phyloP scores from a whole-genome alignment of 2,797 vertebrate genomes.

The Chloroceryle amazona region DNA sequence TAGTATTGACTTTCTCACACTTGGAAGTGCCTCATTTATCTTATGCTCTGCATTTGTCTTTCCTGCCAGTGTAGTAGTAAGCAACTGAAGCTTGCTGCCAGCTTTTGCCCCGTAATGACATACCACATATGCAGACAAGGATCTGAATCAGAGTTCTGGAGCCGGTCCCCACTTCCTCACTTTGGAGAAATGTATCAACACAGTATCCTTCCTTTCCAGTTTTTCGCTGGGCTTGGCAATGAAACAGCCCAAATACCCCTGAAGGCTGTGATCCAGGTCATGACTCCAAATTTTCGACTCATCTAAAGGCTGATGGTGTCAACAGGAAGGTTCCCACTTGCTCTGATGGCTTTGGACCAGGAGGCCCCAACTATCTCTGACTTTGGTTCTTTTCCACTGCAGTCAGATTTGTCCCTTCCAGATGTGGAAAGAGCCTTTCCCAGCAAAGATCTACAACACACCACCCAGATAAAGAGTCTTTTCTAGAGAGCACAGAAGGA shows the following conservation, averaged over 20 bases:
- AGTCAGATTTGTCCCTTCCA: background rate
- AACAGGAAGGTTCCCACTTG: background rate
- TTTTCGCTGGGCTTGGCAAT: background rate
- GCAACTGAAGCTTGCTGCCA: slow-evolving; percentile 42
- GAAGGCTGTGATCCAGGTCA: background rate
- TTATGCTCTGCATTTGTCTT: slow-evolving; percentile 69
- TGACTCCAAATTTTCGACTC: background rate
- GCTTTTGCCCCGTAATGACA: slow-evolving; percentile 55
- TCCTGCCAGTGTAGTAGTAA: slow-evolving; percentile 59
- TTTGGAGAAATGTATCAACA: background rate
- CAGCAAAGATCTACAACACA: background rate
- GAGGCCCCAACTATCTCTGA: background rate
- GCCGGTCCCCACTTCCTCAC: background rate
- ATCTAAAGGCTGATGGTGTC: slow-evolving; percentile 16
- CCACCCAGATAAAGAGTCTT: background rate
- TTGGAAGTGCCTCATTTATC: slow-evolving; percentile 76
- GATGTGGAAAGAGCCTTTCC: background rate
- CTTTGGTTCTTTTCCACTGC: background rate
- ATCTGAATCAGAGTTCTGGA: slow-evolving; percentile 41
- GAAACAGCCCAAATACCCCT: background rate
- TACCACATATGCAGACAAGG: slow-evolving; percentile 47
- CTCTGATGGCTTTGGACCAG: background rate
- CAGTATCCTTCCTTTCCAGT: background rate
- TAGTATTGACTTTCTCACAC: slow-evolving; percentile 65
- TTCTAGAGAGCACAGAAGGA: background rate